phyloP scores from a whole-genome alignment of 2,888 invertebrate genomes.

The Xestia sexstrigata region DNA sequence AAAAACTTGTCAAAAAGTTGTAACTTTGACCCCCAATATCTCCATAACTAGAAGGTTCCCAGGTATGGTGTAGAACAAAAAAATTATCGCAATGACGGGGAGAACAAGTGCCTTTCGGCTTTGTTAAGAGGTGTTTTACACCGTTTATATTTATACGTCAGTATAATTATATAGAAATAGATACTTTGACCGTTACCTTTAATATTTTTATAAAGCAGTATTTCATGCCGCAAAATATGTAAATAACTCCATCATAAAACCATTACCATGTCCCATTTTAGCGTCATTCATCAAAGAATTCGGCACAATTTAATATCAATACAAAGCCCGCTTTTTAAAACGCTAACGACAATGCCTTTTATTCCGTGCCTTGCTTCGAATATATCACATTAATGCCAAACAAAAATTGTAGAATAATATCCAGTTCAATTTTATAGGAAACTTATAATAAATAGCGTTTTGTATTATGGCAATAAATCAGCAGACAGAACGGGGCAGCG shows the following conservation, averaged over 20 bases:
- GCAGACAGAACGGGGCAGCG: conserved; percentile 43
- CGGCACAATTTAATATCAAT: conserved; percentile 39
- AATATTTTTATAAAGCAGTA: background rate
- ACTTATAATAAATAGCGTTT: conserved; percentile 58
- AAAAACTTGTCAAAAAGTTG: no score
- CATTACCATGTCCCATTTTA: conserved; percentile 21
- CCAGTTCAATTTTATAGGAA: conserved; percentile 52
- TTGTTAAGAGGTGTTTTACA: no score
- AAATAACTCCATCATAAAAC: conserved; percentile 9
- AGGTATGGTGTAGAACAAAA: no score
- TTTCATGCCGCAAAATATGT: conserved; percentile 3
- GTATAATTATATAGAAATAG: no score
- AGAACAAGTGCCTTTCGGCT: no score
- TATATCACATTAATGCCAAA: conserved; percentile 46
- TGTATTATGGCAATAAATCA: conserved; percentile 67
- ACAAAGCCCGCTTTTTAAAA: conserved; percentile 25
- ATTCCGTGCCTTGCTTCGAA: conserved; percentile 37
- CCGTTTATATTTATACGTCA: no score
- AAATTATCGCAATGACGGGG: no score
- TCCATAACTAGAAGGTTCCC: no score
- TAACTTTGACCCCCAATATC: no score
- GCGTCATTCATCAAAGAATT: conserved; percentile 39
- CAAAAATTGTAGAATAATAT: conserved; percentile 59
- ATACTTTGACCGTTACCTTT: background rate
- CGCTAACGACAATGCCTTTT: conserved; percentile 37